These are phyloP conservation scores for Tribolium freemani DNA, from an alignment of 2,888 invertebrate genomes.

Conservation along the genomic window DNA sequence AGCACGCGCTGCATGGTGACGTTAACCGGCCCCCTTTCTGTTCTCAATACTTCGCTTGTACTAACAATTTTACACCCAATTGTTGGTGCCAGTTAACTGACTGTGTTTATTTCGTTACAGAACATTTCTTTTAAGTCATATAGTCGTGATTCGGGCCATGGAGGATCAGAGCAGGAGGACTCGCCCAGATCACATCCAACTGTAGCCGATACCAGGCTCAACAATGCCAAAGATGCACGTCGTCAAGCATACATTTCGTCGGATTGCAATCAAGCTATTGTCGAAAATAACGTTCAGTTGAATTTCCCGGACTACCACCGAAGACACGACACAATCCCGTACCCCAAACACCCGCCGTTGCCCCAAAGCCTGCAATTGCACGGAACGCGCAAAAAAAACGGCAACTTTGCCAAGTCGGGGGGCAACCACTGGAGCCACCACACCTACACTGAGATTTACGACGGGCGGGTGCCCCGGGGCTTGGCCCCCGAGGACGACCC, in stretches of 20 bases:
- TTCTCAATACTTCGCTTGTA: slow-evolving; percentile 32
- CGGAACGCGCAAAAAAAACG: slow-evolving; percentile 62
- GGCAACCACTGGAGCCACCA: slow-evolving; percentile 80
- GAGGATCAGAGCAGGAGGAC: slow-evolving; percentile 77
- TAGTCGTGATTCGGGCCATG: slow-evolving; percentile 76
- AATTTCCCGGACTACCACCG: slow-evolving; percentile 61
- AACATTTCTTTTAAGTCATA: slow-evolving; percentile 90
- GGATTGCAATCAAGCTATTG: slow-evolving; percentile 64
- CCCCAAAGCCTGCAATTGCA: slow-evolving; percentile 60
- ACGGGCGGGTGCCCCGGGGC: slow-evolving; percentile 70
- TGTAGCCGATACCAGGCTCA: slow-evolving; percentile 70
- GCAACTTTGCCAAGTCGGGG: slow-evolving; percentile 66
- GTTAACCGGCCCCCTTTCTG: slow-evolving; percentile 14
- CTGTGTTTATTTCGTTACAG: slow-evolving; percentile 69
- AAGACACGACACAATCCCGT: slow-evolving; percentile 58
- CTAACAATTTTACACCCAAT: neutral
- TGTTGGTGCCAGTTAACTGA: neutral
- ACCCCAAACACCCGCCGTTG: slow-evolving; percentile 61
- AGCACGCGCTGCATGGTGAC: slow-evolving; percentile 47
- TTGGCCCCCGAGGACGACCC: slow-evolving; percentile 81
- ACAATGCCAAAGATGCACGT: slow-evolving; percentile 72
- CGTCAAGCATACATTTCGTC: slow-evolving; percentile 68
- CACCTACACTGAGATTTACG: slow-evolving; percentile 83
- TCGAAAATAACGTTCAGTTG: slow-evolving; percentile 57
- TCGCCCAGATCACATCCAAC: slow-evolving; percentile 74